Evolutionary conservation across 2,888 invertebrate species (phyloP).

Genomic region (Brenthis daphne): DNA sequence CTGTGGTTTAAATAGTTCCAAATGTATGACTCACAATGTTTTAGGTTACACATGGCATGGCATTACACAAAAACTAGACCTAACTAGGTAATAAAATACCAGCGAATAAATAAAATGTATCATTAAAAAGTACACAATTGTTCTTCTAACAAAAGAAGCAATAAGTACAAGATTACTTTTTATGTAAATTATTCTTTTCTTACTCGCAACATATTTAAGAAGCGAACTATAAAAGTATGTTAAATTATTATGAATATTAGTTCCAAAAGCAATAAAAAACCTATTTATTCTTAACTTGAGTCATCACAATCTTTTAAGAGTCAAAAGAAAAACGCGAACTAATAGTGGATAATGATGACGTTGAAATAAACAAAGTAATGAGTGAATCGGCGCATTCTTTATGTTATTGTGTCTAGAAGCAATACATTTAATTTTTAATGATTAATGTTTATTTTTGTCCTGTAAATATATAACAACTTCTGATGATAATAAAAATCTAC

Average conservation of each 20-base stretch:
- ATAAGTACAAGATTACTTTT: too few relatives aligned
- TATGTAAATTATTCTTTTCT: too few relatives aligned
- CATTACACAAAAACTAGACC: too few relatives aligned
- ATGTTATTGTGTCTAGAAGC: slow-evolving; percentile 5
- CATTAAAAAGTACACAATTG: too few relatives aligned
- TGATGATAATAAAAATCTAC: too few relatives aligned
- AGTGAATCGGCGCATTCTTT: slow-evolving; percentile 23
- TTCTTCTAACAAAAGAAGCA: too few relatives aligned
- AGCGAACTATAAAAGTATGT: not conserved
- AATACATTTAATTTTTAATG: not conserved
- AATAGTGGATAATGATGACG: slow-evolving; percentile 16
- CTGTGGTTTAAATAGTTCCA: too few relatives aligned
- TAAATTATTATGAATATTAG: slow-evolving; percentile 17
- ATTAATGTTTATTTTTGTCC: not conserved
- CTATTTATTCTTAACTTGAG: slow-evolving; percentile 5
- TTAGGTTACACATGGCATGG: too few relatives aligned
- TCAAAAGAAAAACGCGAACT: slow-evolving; percentile 15
- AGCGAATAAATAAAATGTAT: too few relatives aligned
- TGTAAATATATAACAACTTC: not conserved
- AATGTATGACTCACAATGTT: too few relatives aligned
- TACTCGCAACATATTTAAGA: not conserved
- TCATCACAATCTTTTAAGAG: slow-evolving; percentile 13
- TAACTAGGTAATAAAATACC: too few relatives aligned
- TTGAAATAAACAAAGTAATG: slow-evolving; percentile 26
- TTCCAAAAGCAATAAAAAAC: not conserved